Base-by-base conservation (phyloP, 2,797 vertebrate species). In the Muscicapa comitata region DNA sequence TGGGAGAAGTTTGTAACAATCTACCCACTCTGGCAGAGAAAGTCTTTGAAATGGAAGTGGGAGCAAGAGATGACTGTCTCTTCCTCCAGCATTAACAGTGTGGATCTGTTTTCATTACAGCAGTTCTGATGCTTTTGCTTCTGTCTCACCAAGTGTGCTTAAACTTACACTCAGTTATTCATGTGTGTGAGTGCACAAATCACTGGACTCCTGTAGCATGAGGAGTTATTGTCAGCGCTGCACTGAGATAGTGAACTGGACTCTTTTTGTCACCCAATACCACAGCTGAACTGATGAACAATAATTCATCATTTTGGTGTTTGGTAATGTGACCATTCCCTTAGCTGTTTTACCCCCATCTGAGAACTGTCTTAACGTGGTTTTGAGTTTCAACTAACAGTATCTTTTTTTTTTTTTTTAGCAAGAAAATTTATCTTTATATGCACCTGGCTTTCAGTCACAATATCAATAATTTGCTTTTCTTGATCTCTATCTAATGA, bases 381-480 rank as follows among this genome's bases (percentile, higher is more conserved):
- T 91, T 94, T 96, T 93, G 77, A 94, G 71, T 93, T 96, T 96
- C 86, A 93, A 47, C 95, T 97, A 96, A 94, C 84, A 94, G 79
- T 78, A 55, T 62, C 5, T 57, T 38, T 48, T 48, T 62, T 55
- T 80, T 48, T 67, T 81, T 90, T 86, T 87, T 92, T 76, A 78
- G 66, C 78, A 82, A 96, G 88, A 96, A 92, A 88, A 61, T 96
- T 91, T 96, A 96, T 95, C 84, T 93, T 96, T 97, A 72, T 98
- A 68, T 96, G 61, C 97, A 61, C 70, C 81, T 96, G 90, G 77
- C 91, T 97, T 97, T 97, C 83, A 91, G 83, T 97, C 73, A 93
- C 92, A 96, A 97, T 98, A 96, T 98, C 97, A 98, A 98, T 99
- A 99, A 99, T 98, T 94, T 98, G 96, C 98, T 98, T 98, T 98